Percentiles rank a stretch among this genome's conserved stretches.
These are phyloP conservation scores for Sclerurus mexicanus DNA, from an alignment of 2,113 vertebrate species.

Conservation along the genomic window DNA sequence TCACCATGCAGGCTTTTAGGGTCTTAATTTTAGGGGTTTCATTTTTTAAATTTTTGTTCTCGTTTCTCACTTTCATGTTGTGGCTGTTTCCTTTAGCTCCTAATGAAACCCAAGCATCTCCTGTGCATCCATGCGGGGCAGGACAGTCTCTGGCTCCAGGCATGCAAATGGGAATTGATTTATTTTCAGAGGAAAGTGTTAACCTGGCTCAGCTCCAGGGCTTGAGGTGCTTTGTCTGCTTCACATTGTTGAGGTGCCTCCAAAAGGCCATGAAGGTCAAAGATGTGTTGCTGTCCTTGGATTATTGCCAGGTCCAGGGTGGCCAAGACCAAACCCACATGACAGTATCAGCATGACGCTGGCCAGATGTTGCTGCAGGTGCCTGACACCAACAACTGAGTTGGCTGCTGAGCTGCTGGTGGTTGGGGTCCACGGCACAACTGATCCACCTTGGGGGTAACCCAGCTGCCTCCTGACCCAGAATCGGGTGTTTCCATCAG, in stretches of 20 bases:
- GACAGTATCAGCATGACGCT: accelerated
- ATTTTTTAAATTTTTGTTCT: neutral
- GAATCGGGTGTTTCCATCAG: accelerated
- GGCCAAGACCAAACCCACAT: neutral
- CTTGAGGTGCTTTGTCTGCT: neutral
- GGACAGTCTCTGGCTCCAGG: neutral
- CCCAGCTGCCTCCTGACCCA: neutral
- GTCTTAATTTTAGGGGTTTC: too few species aligned
- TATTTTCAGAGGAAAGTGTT: neutral
- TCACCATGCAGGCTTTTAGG: neutral
- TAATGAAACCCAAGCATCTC: neutral
- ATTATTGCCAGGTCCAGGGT: neutral
- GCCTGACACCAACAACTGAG: neutral
- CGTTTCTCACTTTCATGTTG: neutral
- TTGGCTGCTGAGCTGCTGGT: accelerated
- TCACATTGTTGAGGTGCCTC: accelerated
- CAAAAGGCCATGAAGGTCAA: neutral
- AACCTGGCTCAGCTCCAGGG: neutral
- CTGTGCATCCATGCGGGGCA: accelerated
- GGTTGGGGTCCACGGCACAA: accelerated
- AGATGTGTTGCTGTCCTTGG: neutral
- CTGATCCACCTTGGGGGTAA: neutral
- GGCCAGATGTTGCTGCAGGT: accelerated
- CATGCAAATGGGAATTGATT: neutral
- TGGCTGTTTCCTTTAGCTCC: neutral